Evolutionary conservation across 2,797 vertebrate species (phyloP).

Genomic region (Molossus alvarezi): DNA sequence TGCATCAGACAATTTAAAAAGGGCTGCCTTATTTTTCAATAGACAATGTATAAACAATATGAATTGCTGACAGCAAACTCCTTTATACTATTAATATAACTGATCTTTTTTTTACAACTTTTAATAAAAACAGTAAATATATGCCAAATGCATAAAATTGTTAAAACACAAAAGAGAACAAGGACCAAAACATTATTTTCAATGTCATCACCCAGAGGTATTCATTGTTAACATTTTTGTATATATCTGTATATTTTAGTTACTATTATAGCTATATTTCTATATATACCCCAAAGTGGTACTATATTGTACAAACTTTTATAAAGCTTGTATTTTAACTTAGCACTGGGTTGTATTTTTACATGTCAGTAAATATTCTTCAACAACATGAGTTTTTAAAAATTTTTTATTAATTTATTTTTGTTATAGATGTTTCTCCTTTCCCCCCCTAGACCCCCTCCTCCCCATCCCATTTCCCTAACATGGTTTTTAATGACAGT

Average conservation of each 20-base stretch:
- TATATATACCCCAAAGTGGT: background rate
- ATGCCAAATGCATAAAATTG: background rate
- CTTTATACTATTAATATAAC: background rate
- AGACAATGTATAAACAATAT: conserved; percentile 6
- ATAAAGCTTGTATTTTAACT: conserved; percentile 14
- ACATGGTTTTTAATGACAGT: conserved; percentile 48
- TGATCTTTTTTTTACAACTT: background rate
- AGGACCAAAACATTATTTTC: background rate
- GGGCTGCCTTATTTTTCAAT: background rate
- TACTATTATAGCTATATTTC: background rate
- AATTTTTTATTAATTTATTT: no score
- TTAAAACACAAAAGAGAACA: background rate
- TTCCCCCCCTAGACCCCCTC: no score
- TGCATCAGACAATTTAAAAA: background rate
- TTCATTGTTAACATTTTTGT: background rate
- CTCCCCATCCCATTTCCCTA: no score
- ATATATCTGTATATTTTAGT: background rate
- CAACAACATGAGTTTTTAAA: background rate
- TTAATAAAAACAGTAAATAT: conserved; percentile 10
- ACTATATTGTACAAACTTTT: background rate
- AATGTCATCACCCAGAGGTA: background rate
- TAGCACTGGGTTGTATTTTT: conserved; percentile 12
- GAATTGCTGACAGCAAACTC: background rate
- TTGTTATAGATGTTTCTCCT: no score
- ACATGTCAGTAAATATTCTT: background rate